phyloP scores from a whole-genome alignment of 2,888 invertebrate genomes.

The Conistra vaccinii region DNA sequence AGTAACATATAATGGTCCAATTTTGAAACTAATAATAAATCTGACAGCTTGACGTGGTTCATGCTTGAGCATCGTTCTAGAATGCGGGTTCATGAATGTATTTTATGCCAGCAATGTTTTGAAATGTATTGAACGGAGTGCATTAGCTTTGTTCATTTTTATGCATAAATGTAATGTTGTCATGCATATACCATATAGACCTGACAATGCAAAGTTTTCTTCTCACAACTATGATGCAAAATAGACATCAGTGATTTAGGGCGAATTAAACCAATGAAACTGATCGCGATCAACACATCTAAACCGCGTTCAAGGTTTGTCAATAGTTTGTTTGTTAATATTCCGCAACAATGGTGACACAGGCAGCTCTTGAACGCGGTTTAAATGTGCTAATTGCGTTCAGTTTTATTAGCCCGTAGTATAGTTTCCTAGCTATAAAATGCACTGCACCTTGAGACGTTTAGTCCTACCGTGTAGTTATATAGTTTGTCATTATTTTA shows the following conservation, averaged over 20 bases:
- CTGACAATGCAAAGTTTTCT: not conserved
- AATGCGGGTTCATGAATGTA: not conserved
- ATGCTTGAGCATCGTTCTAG: not conserved
- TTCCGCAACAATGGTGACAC: too few relatives aligned
- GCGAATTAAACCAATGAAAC: too few relatives aligned
- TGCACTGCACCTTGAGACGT: not conserved
- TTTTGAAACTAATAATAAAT: not conserved
- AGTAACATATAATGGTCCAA: not conserved
- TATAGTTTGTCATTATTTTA: not conserved
- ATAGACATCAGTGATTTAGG: too few relatives aligned
- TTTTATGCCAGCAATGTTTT: not conserved
- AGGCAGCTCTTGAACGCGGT: too few relatives aligned
- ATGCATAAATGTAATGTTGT: not conserved
- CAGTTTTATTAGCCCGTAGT: not conserved
- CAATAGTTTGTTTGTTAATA: too few relatives aligned
- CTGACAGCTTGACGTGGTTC: not conserved
- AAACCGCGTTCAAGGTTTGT: too few relatives aligned
- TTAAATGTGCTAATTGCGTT: too few relatives aligned
- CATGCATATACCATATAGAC: not conserved
- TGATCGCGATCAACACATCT: too few relatives aligned
- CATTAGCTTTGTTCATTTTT: not conserved
- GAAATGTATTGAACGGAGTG: not conserved
- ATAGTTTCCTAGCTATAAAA: not conserved
- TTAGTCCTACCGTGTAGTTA: not conserved
- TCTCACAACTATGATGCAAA: not conserved